Conservation (phyloP, 2,888 invertebrate genomes). For the Resseliella maxima region DNA sequence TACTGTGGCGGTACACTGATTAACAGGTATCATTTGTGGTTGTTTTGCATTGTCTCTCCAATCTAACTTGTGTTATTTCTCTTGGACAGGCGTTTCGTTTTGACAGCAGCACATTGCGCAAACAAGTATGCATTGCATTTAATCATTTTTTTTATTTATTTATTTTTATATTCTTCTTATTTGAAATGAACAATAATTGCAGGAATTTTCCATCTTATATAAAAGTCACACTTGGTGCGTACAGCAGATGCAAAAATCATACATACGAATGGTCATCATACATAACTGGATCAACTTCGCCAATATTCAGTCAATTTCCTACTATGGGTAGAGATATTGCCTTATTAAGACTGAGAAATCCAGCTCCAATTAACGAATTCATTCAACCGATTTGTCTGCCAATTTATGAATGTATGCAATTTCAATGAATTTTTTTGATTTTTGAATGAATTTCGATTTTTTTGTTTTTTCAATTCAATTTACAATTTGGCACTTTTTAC, state of each 20-base stretch:
- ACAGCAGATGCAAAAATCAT: slow-evolving; percentile 84
- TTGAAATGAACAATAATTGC: too few species aligned
- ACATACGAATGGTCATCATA: not conserved
- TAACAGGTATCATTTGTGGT: slow-evolving; percentile 89
- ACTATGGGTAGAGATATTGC: slow-evolving; percentile 93
- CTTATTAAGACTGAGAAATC: slow-evolving; percentile 81
- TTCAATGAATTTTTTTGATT: too few species aligned
- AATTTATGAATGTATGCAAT: too few species aligned
- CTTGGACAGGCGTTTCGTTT: slow-evolving; percentile 69
- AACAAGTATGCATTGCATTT: slow-evolving; percentile 67
- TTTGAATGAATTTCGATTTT: too few species aligned
- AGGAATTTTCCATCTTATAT: too few species aligned
- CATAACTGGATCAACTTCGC: slow-evolving; percentile 69
- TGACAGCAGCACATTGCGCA: slow-evolving; percentile 90
- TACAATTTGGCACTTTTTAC: not conserved
- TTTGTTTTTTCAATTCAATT: slow-evolving; percentile 62
- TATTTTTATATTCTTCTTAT: too few species aligned
- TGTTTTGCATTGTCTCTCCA: too few species aligned
- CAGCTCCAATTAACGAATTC: slow-evolving; percentile 80
- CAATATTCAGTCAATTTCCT: slow-evolving; percentile 76
- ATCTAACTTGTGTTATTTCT: too few species aligned
- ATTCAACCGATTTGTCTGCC: slow-evolving; percentile 88
- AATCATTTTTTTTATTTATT: too few species aligned
- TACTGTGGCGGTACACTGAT: slow-evolving; percentile 90
- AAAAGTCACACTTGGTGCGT: slow-evolving; percentile 83